phyloP scores from a whole-genome alignment of 2,888 invertebrate species.

The Dasypolia templi region DNA sequence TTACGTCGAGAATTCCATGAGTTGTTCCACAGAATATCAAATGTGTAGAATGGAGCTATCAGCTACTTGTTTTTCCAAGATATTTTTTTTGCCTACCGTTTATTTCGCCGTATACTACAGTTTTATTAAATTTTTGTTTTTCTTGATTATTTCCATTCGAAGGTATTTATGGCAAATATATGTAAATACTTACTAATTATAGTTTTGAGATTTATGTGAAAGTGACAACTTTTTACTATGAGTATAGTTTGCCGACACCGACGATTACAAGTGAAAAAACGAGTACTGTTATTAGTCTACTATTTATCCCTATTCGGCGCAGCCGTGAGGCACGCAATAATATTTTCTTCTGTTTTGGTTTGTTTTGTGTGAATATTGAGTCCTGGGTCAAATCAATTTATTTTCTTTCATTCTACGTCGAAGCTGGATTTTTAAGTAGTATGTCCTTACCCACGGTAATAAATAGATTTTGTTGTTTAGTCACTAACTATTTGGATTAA shows the following conservation, averaged over 20 bases:
- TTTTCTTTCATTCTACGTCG: background rate
- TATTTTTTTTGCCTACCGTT: constrained; percentile 8
- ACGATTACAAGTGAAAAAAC: background rate
- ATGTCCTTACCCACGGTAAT: background rate
- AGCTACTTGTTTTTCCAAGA: constrained; percentile 46
- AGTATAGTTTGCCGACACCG: constrained; percentile 10
- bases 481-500: background rate
- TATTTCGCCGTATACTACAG: constrained; percentile 10
- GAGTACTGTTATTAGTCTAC: background rate
- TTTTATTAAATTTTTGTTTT: constrained; percentile 18
- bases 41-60: constrained; percentile 42
- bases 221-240: constrained; percentile 16
- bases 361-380: too few species aligned
- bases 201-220: constrained; percentile 36
- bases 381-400: too few species aligned
- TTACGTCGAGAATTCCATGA: constrained; percentile 46
- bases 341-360: too few species aligned
- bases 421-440: background rate
- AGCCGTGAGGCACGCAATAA: too few species aligned
- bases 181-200: constrained; percentile 21
- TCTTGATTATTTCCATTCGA: constrained; percentile 38
- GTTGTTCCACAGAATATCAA: constrained; percentile 41
- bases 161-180: constrained; percentile 3
- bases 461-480: background rate
- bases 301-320: too few species aligned